A percentile compares a stretch with the other conserved stretches of the same genome.
Conservation (phyloP, 2,888 invertebrate species). For the Colletes collaris region DNA sequence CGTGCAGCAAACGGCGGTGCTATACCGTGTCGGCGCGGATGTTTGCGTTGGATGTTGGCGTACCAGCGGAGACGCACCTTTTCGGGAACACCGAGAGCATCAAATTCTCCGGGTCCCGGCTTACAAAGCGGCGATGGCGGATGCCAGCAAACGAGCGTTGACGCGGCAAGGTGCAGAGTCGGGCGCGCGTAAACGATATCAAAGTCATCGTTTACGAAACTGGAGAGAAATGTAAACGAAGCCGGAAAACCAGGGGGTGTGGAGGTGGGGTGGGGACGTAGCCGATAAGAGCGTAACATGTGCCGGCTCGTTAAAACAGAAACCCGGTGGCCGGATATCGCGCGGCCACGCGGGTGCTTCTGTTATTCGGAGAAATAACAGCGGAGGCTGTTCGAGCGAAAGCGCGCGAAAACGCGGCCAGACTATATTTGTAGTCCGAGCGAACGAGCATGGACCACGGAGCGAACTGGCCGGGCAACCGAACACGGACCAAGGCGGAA, state of each 20-base stretch:
- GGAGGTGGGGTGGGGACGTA: background rate
- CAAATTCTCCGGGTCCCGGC: no score
- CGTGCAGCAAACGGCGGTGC: no score
- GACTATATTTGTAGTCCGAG: constrained; percentile 27
- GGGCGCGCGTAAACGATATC: background rate
- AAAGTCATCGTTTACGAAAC: constrained; percentile 36
- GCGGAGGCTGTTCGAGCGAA: background rate
- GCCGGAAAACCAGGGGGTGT: constrained; percentile 7
- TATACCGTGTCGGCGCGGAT: no score
- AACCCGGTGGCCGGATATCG: constrained; percentile 59
- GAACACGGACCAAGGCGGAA: constrained; percentile 19
- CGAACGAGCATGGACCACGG: constrained; percentile 9
- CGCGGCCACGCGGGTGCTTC: constrained; percentile 30
- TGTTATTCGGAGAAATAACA: constrained; percentile 23
- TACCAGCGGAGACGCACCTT: no score
- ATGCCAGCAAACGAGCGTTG: constrained; percentile 4
- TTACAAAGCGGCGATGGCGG: background rate
- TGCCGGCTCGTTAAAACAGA: constrained; percentile 52
- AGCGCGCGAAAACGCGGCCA: constrained; percentile 20
- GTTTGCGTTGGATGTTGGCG: no score
- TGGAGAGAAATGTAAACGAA: constrained; percentile 40
- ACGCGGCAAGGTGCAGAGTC: background rate
- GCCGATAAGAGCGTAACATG: constrained; percentile 49
- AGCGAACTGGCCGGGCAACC: constrained; percentile 17
- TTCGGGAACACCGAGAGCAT: no score